phyloP scores from a whole-genome alignment of 2,797 vertebrate genomes.

The Peromyscus melanophrys region DNA sequence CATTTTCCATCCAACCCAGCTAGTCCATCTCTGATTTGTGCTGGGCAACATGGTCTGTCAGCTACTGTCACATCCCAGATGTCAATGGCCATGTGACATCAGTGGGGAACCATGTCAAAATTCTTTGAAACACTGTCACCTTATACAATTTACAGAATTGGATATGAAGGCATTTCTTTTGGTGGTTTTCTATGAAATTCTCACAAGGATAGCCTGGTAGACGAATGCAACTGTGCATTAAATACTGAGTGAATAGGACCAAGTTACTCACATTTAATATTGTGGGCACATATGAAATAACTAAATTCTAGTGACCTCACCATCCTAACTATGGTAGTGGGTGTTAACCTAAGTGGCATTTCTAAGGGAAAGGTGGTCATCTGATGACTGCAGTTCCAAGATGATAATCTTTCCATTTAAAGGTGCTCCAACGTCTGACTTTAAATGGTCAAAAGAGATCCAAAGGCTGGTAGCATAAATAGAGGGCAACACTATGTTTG shows the following conservation, averaged over 20 bases:
- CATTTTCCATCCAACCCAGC: slow-evolving; percentile 72
- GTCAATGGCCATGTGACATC: slow-evolving; percentile 48
- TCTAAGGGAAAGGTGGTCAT: background rate
- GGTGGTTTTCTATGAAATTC: slow-evolving; percentile 30
- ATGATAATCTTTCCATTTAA: slow-evolving; percentile 48
- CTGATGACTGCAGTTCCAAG: background rate
- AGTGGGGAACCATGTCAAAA: slow-evolving; percentile 15
- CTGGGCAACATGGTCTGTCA: slow-evolving; percentile 67
- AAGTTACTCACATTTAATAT: background rate
- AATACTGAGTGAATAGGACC: slow-evolving; percentile 29
- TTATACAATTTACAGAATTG: slow-evolving; percentile 44
- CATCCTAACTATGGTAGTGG: background rate
- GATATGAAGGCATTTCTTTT: background rate
- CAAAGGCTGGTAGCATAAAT: slow-evolving; percentile 2
- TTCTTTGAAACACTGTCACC: slow-evolving; percentile 64
- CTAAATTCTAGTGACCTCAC: background rate
- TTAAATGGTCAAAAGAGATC: slow-evolving; percentile 40
- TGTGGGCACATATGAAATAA: slow-evolving; percentile 9
- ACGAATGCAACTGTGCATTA: background rate
- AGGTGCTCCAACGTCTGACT: slow-evolving; percentile 10
- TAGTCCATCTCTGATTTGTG: slow-evolving; percentile 69
- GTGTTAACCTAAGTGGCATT: background rate
- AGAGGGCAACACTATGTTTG: background rate
- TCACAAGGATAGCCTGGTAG: background rate
- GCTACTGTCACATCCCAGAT: slow-evolving; percentile 77